Evolutionary conservation across 2,797 vertebrate genomes (phyloP).

Genomic region (Spinus olivaceus): DNA sequence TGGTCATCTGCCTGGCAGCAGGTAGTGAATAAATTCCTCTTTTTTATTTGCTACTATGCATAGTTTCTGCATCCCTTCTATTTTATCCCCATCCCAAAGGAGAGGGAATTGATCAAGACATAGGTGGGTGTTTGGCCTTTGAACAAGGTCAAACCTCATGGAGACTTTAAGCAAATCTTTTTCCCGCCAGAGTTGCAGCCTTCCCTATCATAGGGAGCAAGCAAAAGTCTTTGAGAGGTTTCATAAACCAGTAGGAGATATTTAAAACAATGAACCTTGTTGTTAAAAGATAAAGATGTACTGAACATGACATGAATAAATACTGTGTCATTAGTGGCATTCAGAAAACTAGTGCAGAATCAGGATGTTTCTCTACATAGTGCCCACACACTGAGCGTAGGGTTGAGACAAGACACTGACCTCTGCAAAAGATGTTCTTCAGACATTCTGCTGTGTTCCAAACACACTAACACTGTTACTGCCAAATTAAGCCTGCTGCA

Average conservation of each 20-base stretch:
- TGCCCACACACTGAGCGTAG: neutral
- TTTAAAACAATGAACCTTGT: neutral
- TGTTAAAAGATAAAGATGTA: neutral
- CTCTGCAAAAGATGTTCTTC: neutral
- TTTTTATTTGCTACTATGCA: neutral
- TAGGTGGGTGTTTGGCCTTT: neutral
- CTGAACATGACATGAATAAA: neutral
- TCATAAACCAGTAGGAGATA: neutral
- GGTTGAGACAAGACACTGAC: rapidly evolving
- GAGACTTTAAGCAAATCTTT: neutral
- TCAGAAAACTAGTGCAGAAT: neutral
- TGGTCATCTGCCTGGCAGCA: neutral
- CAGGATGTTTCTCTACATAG: neutral
- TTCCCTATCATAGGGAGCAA: neutral
- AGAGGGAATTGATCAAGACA: neutral
- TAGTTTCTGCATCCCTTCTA: neutral
- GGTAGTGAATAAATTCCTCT: neutral
- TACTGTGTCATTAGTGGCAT: neutral
- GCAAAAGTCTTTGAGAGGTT: neutral
- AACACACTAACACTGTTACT: too few species aligned
- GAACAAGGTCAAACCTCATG: neutral
- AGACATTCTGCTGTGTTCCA: neutral
- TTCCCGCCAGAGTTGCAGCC: neutral
- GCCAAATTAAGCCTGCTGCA: neutral
- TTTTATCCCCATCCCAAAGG: neutral